Conservation (phyloP, 2,888 invertebrate species). For the Netelia virgata region DNA sequence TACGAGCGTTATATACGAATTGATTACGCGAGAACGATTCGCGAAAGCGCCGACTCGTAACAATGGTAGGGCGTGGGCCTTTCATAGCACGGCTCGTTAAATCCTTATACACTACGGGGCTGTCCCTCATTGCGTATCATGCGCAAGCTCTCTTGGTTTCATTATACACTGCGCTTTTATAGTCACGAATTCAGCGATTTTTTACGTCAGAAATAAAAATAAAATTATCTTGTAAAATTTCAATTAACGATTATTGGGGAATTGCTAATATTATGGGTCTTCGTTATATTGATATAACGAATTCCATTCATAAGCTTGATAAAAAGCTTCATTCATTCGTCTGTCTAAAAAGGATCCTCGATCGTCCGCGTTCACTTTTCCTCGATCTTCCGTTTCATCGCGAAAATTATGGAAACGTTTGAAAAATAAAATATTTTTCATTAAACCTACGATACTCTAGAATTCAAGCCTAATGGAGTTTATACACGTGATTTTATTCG, state of each 20-base stretch:
- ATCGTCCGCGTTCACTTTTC: not conserved
- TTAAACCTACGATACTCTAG: too few species aligned
- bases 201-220: too few species aligned
- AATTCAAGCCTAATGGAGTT: too few species aligned
- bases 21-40: constrained; percentile 42
- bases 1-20: constrained; percentile 23
- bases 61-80: constrained; percentile 56
- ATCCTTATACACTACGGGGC: constrained; percentile 13
- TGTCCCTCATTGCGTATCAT: not conserved
- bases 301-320: constrained; percentile 18
- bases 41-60: constrained; percentile 12
- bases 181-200: too few species aligned
- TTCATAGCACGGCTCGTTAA: constrained; percentile 47
- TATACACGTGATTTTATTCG: not conserved
- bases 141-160: not conserved
- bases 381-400: not conserved
- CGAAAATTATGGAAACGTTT: not conserved
- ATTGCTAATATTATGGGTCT: too few species aligned
- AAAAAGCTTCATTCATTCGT: constrained; percentile 39
- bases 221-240: too few species aligned
- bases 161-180: not conserved
- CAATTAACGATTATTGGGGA: too few species aligned
- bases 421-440: too few species aligned
- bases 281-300: not conserved
- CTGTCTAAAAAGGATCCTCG: not conserved